Evolutionary conservation across 2,797 vertebrate species (phyloP).

Genomic region (Ceryle rudis): DNA sequence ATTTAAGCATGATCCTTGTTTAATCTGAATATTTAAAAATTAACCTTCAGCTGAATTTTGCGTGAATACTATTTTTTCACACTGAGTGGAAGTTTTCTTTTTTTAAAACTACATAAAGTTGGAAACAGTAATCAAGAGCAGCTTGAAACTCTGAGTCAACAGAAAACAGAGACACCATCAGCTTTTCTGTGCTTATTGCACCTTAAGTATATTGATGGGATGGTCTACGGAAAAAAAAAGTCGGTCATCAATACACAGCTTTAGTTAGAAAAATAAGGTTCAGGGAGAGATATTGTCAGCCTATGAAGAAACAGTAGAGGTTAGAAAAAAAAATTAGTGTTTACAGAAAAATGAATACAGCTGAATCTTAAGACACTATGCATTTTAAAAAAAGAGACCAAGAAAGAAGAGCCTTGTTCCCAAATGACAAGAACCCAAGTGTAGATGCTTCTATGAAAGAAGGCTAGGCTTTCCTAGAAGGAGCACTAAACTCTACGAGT

Average conservation of each 20-base stretch:
- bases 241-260: not conserved
- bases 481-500: not conserved
- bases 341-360: not conserved
- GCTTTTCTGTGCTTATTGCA: not conserved
- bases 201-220: not conserved
- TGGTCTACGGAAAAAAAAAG: not conserved
- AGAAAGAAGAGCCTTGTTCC: not conserved
- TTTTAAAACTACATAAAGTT: not conserved
- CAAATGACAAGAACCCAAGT: not conserved
- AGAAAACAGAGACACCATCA: not conserved
- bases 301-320: not conserved
- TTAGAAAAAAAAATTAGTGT: not conserved
- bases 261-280: constrained; percentile 31
- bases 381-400: not conserved
- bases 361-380: not conserved
- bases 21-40: not conserved
- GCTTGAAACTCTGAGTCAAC: not conserved
- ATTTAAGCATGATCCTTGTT: not conserved
- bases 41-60: not conserved
- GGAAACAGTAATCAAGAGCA: not conserved
- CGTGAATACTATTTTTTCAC: not conserved
- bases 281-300: not conserved
- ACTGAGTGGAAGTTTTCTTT: not conserved
- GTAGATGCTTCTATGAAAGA: not conserved
- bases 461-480: not conserved